A percentile compares a stretch with the other conserved stretches of the same genome.
phyloP scores from a whole-genome alignment of 2,113 vertebrate species.

The Pipra filicauda region DNA sequence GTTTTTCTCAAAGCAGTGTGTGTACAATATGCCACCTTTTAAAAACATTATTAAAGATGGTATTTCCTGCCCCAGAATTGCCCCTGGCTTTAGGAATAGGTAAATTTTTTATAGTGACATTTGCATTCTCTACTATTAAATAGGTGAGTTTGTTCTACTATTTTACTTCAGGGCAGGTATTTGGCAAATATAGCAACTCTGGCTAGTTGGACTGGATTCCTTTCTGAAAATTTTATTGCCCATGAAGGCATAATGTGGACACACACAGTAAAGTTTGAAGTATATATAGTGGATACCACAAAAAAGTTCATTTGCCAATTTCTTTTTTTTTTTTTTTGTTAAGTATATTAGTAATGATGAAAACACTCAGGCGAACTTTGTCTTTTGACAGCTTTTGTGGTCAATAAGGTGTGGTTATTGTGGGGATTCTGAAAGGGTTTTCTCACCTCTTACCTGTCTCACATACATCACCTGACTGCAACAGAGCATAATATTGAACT shows the following conservation, averaged over 20 bases:
- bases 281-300: not conserved
- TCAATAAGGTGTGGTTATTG: not conserved
- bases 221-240: not conserved
- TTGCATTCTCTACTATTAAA: conserved; percentile 19
- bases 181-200: not conserved
- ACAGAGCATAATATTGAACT: not conserved
- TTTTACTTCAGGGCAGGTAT: conserved; percentile 28
- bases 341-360: not conserved
- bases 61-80: not conserved
- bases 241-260: not conserved
- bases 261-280: not conserved
- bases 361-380: not conserved
- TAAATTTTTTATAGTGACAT: conserved; percentile 7
- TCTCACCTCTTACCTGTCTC: not conserved
- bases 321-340: not conserved
- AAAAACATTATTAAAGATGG: not conserved
- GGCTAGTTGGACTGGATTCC: not conserved
- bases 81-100: not conserved
- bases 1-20: conserved; percentile 20
- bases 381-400: not conserved
- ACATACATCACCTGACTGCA: not conserved
- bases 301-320: not conserved
- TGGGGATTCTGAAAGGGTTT: not conserved
- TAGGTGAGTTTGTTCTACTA: not conserved
- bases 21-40: not conserved